Evolutionary conservation across 2,888 invertebrate genomes (phyloP).

Genomic region (Limnephilus auricula): DNA sequence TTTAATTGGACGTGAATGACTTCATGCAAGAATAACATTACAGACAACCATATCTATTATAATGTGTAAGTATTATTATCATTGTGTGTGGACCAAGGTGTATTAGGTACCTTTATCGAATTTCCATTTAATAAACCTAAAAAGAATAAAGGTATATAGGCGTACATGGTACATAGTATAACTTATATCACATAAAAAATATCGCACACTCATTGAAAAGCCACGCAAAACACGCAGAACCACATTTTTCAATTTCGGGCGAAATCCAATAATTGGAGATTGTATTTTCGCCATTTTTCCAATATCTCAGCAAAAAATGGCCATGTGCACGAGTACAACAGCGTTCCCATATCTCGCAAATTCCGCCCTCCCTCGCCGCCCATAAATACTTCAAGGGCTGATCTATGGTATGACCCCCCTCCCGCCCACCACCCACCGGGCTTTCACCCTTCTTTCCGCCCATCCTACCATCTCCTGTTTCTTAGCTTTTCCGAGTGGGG

Average conservation of each 20-base stretch:
- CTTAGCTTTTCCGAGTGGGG: neutral
- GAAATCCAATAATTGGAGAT: neutral
- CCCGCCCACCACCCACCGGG: neutral
- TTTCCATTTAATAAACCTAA: no score
- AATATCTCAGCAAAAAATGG: neutral
- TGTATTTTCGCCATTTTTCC: constrained; percentile 2
- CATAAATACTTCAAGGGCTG: constrained; percentile 55
- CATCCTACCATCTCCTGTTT: neutral
- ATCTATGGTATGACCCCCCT: constrained; percentile 34
- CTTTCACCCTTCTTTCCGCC: neutral
- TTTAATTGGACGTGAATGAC: no score
- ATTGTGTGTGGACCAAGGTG: no score
- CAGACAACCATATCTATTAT: no score
- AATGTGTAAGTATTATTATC: no score
- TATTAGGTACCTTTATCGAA: no score
- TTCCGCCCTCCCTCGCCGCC: constrained; percentile 23
- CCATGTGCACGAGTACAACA: neutral
- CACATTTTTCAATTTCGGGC: neutral
- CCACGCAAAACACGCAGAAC: neutral
- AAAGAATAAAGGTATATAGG: neutral
- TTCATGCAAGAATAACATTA: no score
- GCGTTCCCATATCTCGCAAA: constrained; percentile 18
- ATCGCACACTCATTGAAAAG: neutral
- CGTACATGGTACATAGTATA: no score
- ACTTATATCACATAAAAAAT: neutral